These are phyloP conservation scores for Accipiter cooperii DNA, from an alignment of 2,113 vertebrate genomes.

Conservation along the genomic window DNA sequence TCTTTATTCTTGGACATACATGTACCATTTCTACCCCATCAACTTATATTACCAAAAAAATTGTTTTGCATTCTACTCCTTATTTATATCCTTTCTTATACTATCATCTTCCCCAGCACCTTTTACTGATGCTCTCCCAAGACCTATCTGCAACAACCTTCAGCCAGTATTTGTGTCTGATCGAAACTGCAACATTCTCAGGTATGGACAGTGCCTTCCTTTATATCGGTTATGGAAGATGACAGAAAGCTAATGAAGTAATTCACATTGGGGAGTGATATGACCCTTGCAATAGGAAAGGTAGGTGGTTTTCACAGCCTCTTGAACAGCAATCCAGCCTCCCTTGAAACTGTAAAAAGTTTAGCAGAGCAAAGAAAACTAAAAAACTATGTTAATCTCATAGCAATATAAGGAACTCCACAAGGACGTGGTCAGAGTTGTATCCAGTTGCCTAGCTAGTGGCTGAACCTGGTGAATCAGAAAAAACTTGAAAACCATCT, in stretches of 20 bases:
- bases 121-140: background rate
- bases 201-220: background rate
- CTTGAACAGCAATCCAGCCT: background rate
- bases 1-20: background rate
- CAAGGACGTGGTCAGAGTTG: background rate
- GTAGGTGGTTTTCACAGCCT: background rate
- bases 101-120: background rate
- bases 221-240: background rate
- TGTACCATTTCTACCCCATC: background rate
- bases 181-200: rapidly evolving
- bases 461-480: background rate
- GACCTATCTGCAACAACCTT: background rate
- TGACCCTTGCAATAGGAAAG: background rate
- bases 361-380: background rate
- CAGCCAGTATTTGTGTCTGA: background rate
- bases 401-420: background rate
- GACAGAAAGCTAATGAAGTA: background rate
- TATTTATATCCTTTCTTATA: background rate
- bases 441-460: background rate
- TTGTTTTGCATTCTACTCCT: background rate
- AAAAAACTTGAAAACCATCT: background rate
- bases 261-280: background rate
- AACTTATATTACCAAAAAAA: background rate
- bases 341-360: background rate
- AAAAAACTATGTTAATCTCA: background rate